A percentile compares a stretch with the other conserved stretches of the same genome.
Conservation (phyloP, 2,888 invertebrate genomes). For the Drosophila acutilabella region DNA sequence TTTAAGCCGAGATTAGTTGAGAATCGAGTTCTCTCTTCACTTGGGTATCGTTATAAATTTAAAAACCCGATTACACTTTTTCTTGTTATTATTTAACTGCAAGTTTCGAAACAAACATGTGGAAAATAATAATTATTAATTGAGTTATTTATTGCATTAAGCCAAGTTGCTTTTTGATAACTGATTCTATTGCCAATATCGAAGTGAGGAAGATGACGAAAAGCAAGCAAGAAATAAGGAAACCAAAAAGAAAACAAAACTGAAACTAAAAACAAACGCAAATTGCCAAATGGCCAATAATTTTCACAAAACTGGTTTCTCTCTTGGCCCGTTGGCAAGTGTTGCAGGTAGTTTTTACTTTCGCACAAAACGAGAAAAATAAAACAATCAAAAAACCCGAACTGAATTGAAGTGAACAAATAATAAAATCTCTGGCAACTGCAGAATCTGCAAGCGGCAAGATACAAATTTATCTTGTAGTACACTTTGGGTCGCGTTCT, state of each 20-base stretch:
- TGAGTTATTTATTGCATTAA: constrained; percentile 1
- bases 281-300: constrained; percentile 57
- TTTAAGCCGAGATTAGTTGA: constrained; percentile 20
- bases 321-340: constrained; percentile 45
- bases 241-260: constrained; percentile 1
- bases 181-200: neutral
- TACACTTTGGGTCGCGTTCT: constrained; percentile 45
- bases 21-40: constrained; percentile 29
- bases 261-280: constrained; percentile 52
- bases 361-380: constrained; percentile 67
- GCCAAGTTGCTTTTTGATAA: neutral
- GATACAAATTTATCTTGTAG: constrained; percentile 67
- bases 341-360: constrained; percentile 79
- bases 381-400: neutral
- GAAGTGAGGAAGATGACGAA: neutral
- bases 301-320: constrained; percentile 78
- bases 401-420: constrained; percentile 11
- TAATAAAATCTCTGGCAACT: constrained; percentile 31
- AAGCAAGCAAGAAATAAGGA: constrained; percentile 7
- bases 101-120: constrained; percentile 27
- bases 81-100: constrained; percentile 42
- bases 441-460: constrained; percentile 51
- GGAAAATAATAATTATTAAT: constrained; percentile 8
- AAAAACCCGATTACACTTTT: constrained; percentile 36
- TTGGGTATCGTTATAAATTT: constrained; percentile 25